Evolutionary conservation across 2,797 vertebrate species (phyloP).

Genomic region (Aldrovandia affinis): DNA sequence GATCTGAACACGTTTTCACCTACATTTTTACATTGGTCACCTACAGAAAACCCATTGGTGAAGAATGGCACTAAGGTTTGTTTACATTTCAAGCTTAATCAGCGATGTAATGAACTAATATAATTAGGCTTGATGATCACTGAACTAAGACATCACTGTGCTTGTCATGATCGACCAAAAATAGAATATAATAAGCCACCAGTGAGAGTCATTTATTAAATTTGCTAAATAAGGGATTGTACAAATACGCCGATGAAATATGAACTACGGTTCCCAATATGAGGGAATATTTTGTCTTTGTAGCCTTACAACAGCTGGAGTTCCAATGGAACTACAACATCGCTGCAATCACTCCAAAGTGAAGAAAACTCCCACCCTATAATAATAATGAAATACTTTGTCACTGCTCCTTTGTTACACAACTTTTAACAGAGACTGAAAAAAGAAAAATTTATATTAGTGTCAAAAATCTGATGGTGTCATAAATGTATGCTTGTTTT

Average conservation of each 20-base stretch:
- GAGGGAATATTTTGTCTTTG: constrained; percentile 10
- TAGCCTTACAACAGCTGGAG: neutral
- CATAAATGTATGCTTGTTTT: neutral
- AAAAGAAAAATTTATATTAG: neutral
- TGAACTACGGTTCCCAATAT: neutral
- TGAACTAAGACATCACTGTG: neutral
- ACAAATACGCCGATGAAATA: neutral
- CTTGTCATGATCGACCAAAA: neutral
- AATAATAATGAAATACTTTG: neutral
- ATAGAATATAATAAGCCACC: neutral
- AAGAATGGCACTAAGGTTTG: neutral
- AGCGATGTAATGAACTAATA: neutral
- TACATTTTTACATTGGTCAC: neutral
- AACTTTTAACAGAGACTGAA: neutral
- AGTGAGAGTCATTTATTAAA: neutral
- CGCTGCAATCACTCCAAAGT: neutral
- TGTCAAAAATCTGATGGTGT: neutral
- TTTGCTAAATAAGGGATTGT: neutral
- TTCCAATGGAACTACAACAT: neutral
- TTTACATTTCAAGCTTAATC: neutral
- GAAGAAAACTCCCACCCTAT: neutral
- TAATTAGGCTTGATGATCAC: neutral
- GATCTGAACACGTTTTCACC: neutral
- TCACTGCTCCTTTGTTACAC: neutral
- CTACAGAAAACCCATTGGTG: neutral